Evolutionary conservation across 2,888 invertebrate genomes (phyloP).

Genomic region (Leistus spinibarbis): DNA sequence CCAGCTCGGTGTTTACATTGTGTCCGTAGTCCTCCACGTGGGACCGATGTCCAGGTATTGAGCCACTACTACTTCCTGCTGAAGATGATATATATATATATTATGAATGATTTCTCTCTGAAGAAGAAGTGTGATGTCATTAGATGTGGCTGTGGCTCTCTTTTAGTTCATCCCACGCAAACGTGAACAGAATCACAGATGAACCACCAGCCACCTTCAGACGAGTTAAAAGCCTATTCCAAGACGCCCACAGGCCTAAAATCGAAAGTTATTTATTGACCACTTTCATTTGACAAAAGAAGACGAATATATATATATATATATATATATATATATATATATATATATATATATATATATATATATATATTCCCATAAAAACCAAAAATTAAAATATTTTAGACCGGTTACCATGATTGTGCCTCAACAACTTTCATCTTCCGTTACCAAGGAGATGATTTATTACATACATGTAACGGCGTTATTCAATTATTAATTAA

Average conservation of each 20-base stretch:
- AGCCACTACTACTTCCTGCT: not conserved
- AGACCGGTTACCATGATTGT: no score
- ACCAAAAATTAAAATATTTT: no score
- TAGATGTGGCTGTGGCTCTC: no score
- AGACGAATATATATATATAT: not conserved
- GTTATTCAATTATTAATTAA: no score
- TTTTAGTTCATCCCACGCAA: not conserved
- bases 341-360: not conserved
- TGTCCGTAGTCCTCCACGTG: slow-evolving; percentile 11
- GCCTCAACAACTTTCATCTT: no score
- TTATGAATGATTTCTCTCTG: not conserved
- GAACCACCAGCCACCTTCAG: not conserved
- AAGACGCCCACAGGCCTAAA: not conserved
- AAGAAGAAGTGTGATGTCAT: not conserved
- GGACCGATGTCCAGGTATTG: not conserved
- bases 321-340: not conserved
- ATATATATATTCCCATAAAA: not conserved
- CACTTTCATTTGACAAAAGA: not conserved
- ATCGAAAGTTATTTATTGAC: not conserved
- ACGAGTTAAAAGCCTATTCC: not conserved
- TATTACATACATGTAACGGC: no score
- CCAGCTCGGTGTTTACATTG: slow-evolving; percentile 58
- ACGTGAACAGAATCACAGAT: not conserved
- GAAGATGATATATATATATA: no score
- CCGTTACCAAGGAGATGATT: no score